Evolutionary conservation across 2,797 vertebrate genomes (phyloP).

Genomic region (Adrianichthys oophorus): DNA sequence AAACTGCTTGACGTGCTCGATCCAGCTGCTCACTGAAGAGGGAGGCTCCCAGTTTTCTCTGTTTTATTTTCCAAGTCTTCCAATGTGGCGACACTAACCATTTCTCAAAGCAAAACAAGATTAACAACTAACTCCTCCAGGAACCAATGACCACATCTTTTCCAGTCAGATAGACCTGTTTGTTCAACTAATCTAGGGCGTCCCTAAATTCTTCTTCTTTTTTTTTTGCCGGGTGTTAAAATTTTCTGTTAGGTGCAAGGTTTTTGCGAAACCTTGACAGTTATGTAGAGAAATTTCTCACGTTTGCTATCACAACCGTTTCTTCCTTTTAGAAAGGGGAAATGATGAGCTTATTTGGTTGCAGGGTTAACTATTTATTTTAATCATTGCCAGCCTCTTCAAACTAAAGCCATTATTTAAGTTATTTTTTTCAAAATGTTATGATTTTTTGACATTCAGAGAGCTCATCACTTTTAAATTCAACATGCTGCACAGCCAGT

Average conservation of each 20-base stretch:
- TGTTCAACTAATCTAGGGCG: constrained; percentile 19
- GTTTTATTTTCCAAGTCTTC: constrained; percentile 43
- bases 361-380: too few species aligned
- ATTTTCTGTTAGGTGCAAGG: constrained; percentile 9
- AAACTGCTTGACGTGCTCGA: constrained; percentile 24
- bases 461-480: too few species aligned
- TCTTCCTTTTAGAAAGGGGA: background rate
- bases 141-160: constrained; percentile 1
- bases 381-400: background rate
- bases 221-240: too few species aligned
- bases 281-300: constrained; percentile 11
- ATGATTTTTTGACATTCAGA: too few species aligned
- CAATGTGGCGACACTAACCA: background rate
- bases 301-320: constrained; percentile 9
- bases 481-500: too few species aligned
- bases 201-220: background rate
- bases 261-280: constrained; percentile 27
- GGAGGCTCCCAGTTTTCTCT: constrained; percentile 14
- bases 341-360: background rate
- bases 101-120: background rate
- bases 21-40: constrained; percentile 39
- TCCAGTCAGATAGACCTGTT: constrained; percentile 6
- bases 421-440: too few species aligned
- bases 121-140: background rate
- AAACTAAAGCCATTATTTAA: too few species aligned